Conservation (phyloP, 2,113 vertebrate genomes). For the Chloropsis cyanopogon region DNA sequence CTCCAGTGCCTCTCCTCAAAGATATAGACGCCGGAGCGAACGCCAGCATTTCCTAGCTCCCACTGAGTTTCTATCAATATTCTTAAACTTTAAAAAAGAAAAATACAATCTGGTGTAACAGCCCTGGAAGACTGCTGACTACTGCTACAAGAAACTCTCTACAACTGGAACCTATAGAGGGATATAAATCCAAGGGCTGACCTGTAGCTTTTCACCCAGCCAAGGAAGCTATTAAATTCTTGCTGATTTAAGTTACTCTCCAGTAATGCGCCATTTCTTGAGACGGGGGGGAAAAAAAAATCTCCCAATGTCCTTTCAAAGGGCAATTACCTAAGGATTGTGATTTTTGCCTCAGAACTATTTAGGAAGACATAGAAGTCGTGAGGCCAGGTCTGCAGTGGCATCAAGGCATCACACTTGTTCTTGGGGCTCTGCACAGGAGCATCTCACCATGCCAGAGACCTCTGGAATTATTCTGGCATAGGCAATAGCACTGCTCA, state of each 20-base stretch:
- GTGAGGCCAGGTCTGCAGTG: background rate
- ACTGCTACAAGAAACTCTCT: background rate
- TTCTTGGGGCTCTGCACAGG: background rate
- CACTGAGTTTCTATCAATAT: constrained; percentile 62
- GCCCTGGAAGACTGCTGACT: constrained; percentile 31
- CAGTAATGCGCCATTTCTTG: rapidly evolving
- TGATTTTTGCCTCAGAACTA: background rate
- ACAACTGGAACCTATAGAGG: background rate
- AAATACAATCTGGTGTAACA: constrained; percentile 61
- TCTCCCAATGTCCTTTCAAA: background rate
- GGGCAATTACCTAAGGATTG: background rate
- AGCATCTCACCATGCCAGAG: background rate
- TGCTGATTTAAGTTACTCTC: background rate
- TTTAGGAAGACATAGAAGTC: background rate
- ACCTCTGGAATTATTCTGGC: background rate
- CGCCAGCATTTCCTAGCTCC: constrained; percentile 49
- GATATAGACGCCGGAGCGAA: background rate
- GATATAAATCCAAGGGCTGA: background rate
- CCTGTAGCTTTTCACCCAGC: background rate
- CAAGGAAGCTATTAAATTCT: background rate
- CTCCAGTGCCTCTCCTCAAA: background rate
- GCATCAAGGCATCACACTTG: background rate
- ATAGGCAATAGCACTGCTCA: rapidly evolving
- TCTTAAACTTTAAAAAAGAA: constrained; percentile 66
- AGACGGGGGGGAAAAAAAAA: background rate